A percentile compares a stretch with the other conserved stretches of the same genome.
These are phyloP conservation scores for Leptobrachium ailaonicum DNA, from an alignment of 2,113 vertebrate genomes.

Conservation along the genomic window DNA sequence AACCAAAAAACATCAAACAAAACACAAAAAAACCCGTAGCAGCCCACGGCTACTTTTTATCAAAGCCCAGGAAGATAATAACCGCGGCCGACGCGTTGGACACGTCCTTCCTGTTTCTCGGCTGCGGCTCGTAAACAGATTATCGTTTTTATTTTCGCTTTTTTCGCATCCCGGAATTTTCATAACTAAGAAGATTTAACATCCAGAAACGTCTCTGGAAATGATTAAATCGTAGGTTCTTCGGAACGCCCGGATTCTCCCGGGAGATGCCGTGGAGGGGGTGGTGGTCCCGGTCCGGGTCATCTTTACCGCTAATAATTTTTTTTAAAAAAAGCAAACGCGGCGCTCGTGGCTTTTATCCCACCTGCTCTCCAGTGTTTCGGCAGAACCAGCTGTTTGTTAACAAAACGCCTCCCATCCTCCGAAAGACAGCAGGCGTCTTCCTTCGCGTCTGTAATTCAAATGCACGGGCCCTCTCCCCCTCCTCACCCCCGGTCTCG, in stretches of 20 bases:
- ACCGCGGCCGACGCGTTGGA: no score
- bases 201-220: no score
- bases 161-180: no score
- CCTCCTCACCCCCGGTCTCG: constrained; percentile 55
- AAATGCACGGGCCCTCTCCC: constrained; percentile 51
- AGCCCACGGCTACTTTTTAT: no score
- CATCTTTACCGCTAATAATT: constrained; percentile 23
- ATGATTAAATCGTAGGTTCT: constrained; percentile 7
- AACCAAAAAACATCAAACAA: no score
- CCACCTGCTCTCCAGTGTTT: constrained; percentile 39
- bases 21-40: no score
- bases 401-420: constrained; percentile 45
- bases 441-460: constrained; percentile 57
- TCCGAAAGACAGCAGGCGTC: constrained; percentile 31
- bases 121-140: no score
- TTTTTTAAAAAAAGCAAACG: neutral
- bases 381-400: constrained; percentile 45
- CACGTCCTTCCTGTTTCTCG: no score
- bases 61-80: no score
- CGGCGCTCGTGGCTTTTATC: constrained; percentile 19
- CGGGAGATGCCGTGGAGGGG: constrained; percentile 21
- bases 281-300: constrained; percentile 9
- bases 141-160: no score
- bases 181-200: no score
- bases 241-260: constrained; percentile 5